Conservation (phyloP, 2,888 invertebrate genomes). For the Acleris sparsana region DNA sequence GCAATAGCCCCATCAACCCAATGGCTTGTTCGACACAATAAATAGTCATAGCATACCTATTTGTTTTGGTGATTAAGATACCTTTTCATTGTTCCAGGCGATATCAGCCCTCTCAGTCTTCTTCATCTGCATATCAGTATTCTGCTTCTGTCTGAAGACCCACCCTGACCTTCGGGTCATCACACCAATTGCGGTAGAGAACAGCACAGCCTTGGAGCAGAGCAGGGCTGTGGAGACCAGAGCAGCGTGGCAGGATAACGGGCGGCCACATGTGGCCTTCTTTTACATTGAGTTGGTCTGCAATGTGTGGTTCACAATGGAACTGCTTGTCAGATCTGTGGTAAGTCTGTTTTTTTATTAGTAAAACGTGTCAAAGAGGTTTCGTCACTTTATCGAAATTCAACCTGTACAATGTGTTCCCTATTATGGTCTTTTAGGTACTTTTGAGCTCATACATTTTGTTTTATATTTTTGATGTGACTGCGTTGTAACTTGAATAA, state of each 20-base stretch:
- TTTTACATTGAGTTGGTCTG: slow-evolving; percentile 96
- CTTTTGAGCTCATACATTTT: too few species aligned
- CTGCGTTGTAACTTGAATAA: too few species aligned
- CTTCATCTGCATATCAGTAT: slow-evolving; percentile 97
- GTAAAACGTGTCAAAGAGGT: too few species aligned
- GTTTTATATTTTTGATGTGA: too few species aligned
- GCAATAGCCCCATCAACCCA: too few species aligned
- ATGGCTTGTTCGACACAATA: too few species aligned
- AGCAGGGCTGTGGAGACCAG: slow-evolving; percentile 45
- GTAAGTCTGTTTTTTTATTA: slow-evolving; percentile 82
- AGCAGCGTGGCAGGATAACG: slow-evolving; percentile 78
- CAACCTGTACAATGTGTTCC: too few species aligned
- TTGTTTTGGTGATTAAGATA: not conserved
- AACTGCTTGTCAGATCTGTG: slow-evolving; percentile 92
- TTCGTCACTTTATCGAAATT: too few species aligned
- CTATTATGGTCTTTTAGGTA: too few species aligned
- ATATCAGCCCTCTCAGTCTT: slow-evolving; percentile 96
- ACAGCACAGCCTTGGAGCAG: slow-evolving; percentile 45
- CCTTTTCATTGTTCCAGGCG: slow-evolving; percentile 83
- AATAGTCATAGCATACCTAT: too few species aligned
- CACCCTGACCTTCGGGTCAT: slow-evolving; percentile 93
- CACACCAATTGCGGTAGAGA: slow-evolving; percentile 46
- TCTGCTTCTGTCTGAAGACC: slow-evolving; percentile 98
- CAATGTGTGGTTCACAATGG: slow-evolving; percentile 98
- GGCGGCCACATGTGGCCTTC: slow-evolving; percentile 89